Evolutionary conservation across 2,797 vertebrate genomes (phyloP).

Genomic region (Salarias fasciatus): DNA sequence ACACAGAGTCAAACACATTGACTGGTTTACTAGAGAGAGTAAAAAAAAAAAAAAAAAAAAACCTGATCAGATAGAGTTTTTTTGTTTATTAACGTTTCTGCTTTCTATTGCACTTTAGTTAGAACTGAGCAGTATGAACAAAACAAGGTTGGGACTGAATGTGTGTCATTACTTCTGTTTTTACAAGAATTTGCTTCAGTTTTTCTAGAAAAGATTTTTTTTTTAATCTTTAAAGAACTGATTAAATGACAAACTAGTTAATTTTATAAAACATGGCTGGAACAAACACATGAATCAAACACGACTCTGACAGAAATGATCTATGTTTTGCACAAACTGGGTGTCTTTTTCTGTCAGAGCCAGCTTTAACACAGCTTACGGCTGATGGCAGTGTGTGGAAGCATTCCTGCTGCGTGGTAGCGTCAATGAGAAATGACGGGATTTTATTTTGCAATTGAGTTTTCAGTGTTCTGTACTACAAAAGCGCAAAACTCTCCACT

Average conservation of each 20-base stretch:
- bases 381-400: slow-evolving; percentile 1
- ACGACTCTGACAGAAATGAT: slow-evolving; percentile 3
- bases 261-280: slow-evolving; percentile 29
- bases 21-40: slow-evolving; percentile 3
- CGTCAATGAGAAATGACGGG: background rate
- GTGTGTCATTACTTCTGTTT: slow-evolving; percentile 19
- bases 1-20: slow-evolving; percentile 19
- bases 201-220: slow-evolving; percentile 26
- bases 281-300: slow-evolving; percentile 15
- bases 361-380: slow-evolving; percentile 6
- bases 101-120: slow-evolving; percentile 23
- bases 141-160: slow-evolving; percentile 30
- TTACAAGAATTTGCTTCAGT: no score
- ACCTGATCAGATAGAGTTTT: slow-evolving; percentile 29
- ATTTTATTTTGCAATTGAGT: background rate
- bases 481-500: background rate
- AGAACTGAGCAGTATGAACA: slow-evolving; percentile 28
- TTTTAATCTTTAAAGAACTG: slow-evolving; percentile 31
- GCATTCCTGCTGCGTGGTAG: background rate
- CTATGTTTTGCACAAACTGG: slow-evolving; percentile 3
- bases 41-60: background rate
- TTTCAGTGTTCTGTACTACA: background rate
- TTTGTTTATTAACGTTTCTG: slow-evolving; percentile 2
- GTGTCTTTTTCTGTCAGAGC: background rate
- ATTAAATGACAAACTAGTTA: slow-evolving; percentile 34